Percentiles rank a stretch among this genome's conserved stretches.
These are phyloP conservation scores for Drosophila tsacasi DNA, from an alignment of 1,140 invertebrate species.

Conservation along the genomic window DNA sequence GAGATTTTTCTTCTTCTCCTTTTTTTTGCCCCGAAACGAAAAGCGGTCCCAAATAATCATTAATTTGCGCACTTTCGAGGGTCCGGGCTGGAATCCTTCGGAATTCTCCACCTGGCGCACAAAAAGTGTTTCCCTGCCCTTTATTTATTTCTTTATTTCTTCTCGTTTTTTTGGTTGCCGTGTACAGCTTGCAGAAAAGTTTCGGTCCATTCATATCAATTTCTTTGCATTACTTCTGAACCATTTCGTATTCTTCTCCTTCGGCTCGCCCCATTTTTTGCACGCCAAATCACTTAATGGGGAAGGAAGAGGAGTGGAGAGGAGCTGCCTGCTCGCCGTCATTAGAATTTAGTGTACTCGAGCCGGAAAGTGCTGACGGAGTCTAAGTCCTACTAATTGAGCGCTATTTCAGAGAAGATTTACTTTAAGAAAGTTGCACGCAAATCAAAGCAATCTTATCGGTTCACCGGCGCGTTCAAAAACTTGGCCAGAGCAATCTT, in stretches of 20 bases:
- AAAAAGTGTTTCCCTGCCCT: conserved; percentile 41
- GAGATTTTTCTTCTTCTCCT: conserved; percentile 50
- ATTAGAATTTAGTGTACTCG: conserved; percentile 56
- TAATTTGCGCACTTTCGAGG: conserved; percentile 66
- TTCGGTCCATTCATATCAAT: conserved; percentile 74
- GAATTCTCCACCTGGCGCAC: conserved; percentile 56
- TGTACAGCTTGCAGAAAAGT: conserved; percentile 70
- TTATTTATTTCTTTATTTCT: conserved; percentile 42
- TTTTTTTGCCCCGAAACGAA: conserved; percentile 6
- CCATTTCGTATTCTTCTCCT: conserved; percentile 24
- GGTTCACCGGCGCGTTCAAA: conserved; percentile 2
- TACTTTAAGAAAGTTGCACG: conserved; percentile 13
- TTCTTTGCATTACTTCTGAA: conserved; percentile 67
- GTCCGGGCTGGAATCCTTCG: conserved; percentile 11
- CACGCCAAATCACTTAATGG: conserved; percentile 64
- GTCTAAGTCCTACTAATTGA: conserved; percentile 36
- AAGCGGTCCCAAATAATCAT: conserved; percentile 67
- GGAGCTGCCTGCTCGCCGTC: not conserved
- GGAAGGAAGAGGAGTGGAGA: conserved; percentile 15
- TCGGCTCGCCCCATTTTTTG: conserved; percentile 33
- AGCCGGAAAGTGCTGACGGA: conserved; percentile 60
- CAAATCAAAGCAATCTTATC: conserved; percentile 32
- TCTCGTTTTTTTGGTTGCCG: conserved; percentile 14
- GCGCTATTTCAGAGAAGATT: conserved; percentile 28
- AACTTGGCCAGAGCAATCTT: conserved; percentile 28